phyloP scores from a whole-genome alignment of 2,888 invertebrate species.

The Toxonevra muliebris region DNA sequence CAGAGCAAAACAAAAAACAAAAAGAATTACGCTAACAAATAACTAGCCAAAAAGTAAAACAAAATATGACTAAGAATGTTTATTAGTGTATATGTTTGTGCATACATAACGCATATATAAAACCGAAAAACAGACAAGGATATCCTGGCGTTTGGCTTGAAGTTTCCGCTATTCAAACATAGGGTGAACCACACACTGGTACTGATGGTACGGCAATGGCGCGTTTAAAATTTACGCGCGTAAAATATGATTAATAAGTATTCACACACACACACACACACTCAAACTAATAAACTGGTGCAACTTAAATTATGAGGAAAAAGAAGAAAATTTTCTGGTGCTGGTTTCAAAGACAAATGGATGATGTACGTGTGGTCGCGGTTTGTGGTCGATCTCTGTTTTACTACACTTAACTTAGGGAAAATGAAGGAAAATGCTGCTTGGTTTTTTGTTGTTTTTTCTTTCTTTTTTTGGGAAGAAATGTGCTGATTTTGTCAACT shows the following conservation, averaged over 20 bases:
- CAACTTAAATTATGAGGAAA: neutral
- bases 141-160: slow-evolving; percentile 40
- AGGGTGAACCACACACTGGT: slow-evolving; percentile 15
- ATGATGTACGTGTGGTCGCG: slow-evolving; percentile 51
- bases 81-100: too few relatives aligned
- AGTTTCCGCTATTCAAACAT: neutral
- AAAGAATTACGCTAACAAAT: too few relatives aligned
- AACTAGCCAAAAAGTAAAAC: too few relatives aligned
- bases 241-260: slow-evolving; percentile 61
- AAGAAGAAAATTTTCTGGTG: slow-evolving; percentile 20
- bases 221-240: slow-evolving; percentile 52
- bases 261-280: slow-evolving; percentile 32
- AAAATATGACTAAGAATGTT: too few relatives aligned
- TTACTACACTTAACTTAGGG: too few relatives aligned
- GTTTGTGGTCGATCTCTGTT: too few relatives aligned
- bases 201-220: slow-evolving; percentile 37
- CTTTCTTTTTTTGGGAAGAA: slow-evolving; percentile 34
- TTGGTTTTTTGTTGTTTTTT: neutral
- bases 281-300: slow-evolving; percentile 37
- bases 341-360: slow-evolving; percentile 54
- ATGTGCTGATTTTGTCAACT: slow-evolving; percentile 62
- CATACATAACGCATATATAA: neutral
- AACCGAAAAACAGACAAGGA: slow-evolving; percentile 43
- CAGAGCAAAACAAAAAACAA: too few relatives aligned
- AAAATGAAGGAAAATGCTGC: too few relatives aligned